phyloP scores from a whole-genome alignment of 2,888 invertebrate genomes.

The Epinotia nisella region DNA sequence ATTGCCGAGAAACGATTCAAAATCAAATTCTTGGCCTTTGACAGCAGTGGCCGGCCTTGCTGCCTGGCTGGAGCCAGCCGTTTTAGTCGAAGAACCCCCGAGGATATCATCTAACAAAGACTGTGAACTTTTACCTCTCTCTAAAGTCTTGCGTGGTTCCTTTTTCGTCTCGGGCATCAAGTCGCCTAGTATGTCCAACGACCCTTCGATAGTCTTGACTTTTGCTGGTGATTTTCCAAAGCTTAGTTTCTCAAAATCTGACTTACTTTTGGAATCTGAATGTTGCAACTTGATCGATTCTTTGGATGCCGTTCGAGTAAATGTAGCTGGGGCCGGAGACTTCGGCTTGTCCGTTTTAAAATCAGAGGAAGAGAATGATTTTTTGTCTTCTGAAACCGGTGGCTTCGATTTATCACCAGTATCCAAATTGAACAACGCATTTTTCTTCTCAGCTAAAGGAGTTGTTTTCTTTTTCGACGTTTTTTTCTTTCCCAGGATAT shows the following conservation, averaged over 20 bases:
- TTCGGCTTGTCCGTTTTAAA: constrained; percentile 55
- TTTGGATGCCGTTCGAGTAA: constrained; percentile 63
- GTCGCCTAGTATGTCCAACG: constrained; percentile 67
- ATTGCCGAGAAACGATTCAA: constrained; percentile 69
- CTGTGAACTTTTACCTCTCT: constrained; percentile 75
- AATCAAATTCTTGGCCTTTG: constrained; percentile 71
- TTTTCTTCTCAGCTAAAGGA: constrained; percentile 69
- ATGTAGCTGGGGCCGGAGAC: constrained; percentile 57
- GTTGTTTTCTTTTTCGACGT: constrained; percentile 65
- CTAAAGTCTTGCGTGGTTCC: constrained; percentile 59
- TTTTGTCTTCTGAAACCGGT: constrained; percentile 53
- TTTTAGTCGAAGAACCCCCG: constrained; percentile 73
- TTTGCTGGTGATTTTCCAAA: constrained; percentile 65
- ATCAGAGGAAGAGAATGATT: constrained; percentile 56
- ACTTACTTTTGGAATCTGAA: constrained; percentile 55
- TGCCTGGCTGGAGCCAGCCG: constrained; percentile 53
- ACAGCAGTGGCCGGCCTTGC: constrained; percentile 57
- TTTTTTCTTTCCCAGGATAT: constrained; percentile 79
- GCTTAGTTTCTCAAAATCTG: constrained; percentile 50
- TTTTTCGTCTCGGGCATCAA: constrained; percentile 58
- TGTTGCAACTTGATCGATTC: constrained; percentile 63
- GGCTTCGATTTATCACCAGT: constrained; percentile 56
- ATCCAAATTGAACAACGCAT: constrained; percentile 71
- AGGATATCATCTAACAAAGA: constrained; percentile 83
- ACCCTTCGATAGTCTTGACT: constrained; percentile 63